These are phyloP conservation scores for Clytia hemisphaerica DNA, from an alignment of 30 jellyfish, hydroid and myxozoan species.

Conservation along the genomic window DNA sequence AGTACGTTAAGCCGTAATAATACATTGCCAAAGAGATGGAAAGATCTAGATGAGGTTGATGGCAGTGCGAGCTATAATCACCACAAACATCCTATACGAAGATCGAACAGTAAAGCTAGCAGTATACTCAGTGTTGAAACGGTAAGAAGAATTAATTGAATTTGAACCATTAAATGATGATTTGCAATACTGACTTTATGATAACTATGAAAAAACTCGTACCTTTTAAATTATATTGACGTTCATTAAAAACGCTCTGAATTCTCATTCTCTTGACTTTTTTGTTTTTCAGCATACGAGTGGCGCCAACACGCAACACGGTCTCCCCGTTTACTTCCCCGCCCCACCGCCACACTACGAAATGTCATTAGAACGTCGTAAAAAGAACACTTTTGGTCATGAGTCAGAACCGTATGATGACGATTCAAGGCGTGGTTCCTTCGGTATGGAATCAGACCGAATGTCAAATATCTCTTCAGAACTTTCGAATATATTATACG, in stretches of 20 bases:
- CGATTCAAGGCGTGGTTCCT: slow-evolving; percentile 19
- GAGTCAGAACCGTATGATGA: slow-evolving; percentile 34
- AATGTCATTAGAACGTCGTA: slow-evolving; percentile 65
- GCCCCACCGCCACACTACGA: slow-evolving; percentile 94
- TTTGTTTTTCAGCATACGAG: slow-evolving; percentile 28
- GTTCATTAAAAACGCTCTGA: slow-evolving; percentile 9
- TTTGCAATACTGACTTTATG: too few species aligned
- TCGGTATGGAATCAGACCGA: slow-evolving; percentile 67
- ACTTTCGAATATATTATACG: slow-evolving; percentile 63
- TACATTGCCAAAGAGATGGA: slow-evolving; percentile 28
- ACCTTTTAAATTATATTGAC: background rate
- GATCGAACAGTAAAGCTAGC: slow-evolving; percentile 59
- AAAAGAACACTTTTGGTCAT: slow-evolving; percentile 22
- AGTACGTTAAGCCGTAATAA: slow-evolving; percentile 35
- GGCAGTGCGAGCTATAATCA: slow-evolving; percentile 3
- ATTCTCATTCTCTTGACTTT: background rate
- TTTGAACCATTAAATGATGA: too few species aligned
- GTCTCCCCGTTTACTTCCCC: slow-evolving; percentile 88
- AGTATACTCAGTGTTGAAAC: slow-evolving; percentile 82
- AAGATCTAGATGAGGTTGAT: slow-evolving; percentile 26
- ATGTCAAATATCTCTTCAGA: slow-evolving; percentile 78
- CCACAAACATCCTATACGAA: slow-evolving; percentile 17
- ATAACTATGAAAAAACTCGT: background rate
- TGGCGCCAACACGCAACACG: slow-evolving; percentile 35
- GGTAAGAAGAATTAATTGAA: slow-evolving; percentile 42